Evolutionary conservation across 1,140 invertebrate species (phyloP).

Genomic region (Trachymyrmex cornetzi): DNA sequence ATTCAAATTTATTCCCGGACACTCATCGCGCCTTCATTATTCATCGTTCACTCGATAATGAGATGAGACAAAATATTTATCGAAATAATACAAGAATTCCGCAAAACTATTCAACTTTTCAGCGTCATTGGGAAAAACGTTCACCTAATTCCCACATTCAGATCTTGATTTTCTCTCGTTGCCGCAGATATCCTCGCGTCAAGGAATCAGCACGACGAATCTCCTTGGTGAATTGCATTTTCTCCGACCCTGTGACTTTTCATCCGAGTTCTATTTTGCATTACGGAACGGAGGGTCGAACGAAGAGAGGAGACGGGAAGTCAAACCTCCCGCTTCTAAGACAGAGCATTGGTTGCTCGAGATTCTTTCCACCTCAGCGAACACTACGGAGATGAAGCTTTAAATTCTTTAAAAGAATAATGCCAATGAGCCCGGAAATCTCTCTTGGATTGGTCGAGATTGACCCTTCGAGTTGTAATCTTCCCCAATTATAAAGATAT

Average conservation of each 20-base stretch:
- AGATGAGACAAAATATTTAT: slow-evolving; percentile 11
- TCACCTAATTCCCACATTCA: slow-evolving; percentile 27
- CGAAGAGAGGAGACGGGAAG: not conserved
- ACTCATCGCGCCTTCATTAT: not conserved
- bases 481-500: slow-evolving; percentile 53
- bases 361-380: slow-evolving; percentile 24
- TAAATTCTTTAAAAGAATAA: slow-evolving; percentile 39
- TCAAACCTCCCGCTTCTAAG: slow-evolving; percentile 35
- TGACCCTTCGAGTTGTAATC: slow-evolving; percentile 43
- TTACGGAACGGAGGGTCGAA: slow-evolving; percentile 21
- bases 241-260: slow-evolving; percentile 50
- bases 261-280: slow-evolving; percentile 62
- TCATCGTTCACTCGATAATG: not conserved
- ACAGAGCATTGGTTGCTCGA: slow-evolving; percentile 37
- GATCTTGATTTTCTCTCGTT: slow-evolving; percentile 41
- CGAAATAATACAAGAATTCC: not conserved
- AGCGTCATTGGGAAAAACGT: not conserved
- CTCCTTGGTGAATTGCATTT: slow-evolving; percentile 55
- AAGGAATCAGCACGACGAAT: slow-evolving; percentile 53
- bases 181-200: slow-evolving; percentile 20
- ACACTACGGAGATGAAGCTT: slow-evolving; percentile 55
- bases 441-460: slow-evolving; percentile 45
- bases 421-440: slow-evolving; percentile 53
- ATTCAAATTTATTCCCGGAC: not conserved
- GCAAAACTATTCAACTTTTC: not conserved